These are phyloP conservation scores for Odontamblyopus rebecca DNA, from an alignment of 2,797 vertebrate genomes.

Conservation along the genomic window DNA sequence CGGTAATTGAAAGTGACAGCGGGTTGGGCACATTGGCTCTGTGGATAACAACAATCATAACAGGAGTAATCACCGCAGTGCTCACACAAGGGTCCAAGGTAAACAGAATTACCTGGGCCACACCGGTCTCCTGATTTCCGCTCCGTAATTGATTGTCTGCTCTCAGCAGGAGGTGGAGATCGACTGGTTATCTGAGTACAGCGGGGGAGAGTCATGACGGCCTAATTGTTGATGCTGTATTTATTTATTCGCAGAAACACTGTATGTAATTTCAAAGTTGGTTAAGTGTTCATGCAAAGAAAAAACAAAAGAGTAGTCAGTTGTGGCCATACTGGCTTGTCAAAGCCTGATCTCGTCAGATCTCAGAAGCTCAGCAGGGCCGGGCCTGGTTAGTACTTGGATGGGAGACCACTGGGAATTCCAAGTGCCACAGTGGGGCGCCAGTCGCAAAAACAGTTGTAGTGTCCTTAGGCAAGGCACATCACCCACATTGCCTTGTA, in stretches of 20 bases:
- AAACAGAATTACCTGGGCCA: slow-evolving; percentile 77
- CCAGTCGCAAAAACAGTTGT: too few species aligned
- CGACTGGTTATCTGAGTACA: neutral
- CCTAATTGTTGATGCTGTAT: neutral
- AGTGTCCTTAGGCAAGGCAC: too few species aligned
- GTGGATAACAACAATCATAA: slow-evolving; percentile 78
- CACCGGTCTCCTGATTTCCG: slow-evolving; percentile 51
- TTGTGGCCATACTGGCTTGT: too few species aligned
- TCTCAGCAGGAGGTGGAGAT: slow-evolving; percentile 20
- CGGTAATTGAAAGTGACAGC: slow-evolving; percentile 81
- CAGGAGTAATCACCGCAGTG: slow-evolving; percentile 74
- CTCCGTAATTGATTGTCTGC: slow-evolving; percentile 52
- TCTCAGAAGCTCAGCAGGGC: too few species aligned
- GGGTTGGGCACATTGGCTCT: slow-evolving; percentile 74
- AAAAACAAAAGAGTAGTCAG: neutral
- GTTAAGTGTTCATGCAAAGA: neutral
- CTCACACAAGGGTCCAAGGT: slow-evolving; percentile 60
- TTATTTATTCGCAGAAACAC: neutral
- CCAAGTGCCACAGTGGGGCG: too few species aligned
- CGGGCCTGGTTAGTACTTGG: too few species aligned
- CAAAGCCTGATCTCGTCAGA: too few species aligned
- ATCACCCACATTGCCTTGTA: too few species aligned
- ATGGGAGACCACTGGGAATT: too few species aligned
- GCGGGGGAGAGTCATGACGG: neutral
- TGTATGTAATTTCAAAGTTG: neutral